Percentiles rank a stretch among this genome's conserved stretches.
Evolutionary conservation across 2,113 vertebrate species (phyloP).

Genomic region (Megaptera novaeangliae): DNA sequence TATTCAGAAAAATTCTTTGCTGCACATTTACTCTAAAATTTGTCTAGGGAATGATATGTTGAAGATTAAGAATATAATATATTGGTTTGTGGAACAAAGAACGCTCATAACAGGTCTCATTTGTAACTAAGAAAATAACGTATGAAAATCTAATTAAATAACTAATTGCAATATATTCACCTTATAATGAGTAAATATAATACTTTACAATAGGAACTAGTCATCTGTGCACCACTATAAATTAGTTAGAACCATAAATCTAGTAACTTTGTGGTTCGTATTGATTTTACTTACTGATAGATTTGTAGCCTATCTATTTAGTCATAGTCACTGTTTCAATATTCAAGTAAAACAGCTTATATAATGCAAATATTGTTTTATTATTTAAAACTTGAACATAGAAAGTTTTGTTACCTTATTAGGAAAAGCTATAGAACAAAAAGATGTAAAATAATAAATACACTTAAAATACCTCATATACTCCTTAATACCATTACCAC

Average conservation of each 20-base stretch:
- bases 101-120: conserved; percentile 26
- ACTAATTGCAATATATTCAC: conserved; percentile 58
- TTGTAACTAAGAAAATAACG: conserved; percentile 56
- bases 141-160: conserved; percentile 52
- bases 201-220: conserved; percentile 52
- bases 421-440: not conserved
- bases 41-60: not conserved
- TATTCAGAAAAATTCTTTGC: not conserved
- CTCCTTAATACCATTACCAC: not conserved
- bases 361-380: conserved; percentile 26
- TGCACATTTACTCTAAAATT: not conserved
- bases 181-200: conserved; percentile 36
- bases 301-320: conserved; percentile 54
- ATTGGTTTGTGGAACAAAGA: not conserved
- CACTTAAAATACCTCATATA: not conserved
- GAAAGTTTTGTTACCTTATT: not conserved
- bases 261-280: conserved; percentile 53
- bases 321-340: not conserved
- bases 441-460: not conserved
- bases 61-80: conserved; percentile 33
- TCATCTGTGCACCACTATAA: conserved; percentile 55
- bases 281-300: conserved; percentile 64
- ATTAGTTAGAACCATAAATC: conserved; percentile 52
- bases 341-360: not conserved
- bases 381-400: conserved; percentile 35